phyloP scores from a whole-genome alignment of 2,888 invertebrate species.

The Diarsia dahlii region DNA sequence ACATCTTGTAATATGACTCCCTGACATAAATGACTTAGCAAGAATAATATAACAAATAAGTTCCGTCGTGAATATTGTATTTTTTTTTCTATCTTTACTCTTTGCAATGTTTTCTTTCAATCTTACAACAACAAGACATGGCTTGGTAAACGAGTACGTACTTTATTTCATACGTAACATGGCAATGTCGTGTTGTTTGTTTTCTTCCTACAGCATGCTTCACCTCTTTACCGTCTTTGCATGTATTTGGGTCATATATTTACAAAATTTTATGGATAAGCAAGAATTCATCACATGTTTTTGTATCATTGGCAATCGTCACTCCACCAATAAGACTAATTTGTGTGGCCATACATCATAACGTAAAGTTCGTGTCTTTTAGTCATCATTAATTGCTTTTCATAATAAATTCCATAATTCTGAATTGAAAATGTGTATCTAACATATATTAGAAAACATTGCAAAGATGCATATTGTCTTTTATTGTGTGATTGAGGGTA shows the following conservation, averaged over 20 bases:
- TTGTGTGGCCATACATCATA: constrained; percentile 85
- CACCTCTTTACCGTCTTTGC: constrained; percentile 73
- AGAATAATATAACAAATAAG: constrained; percentile 44
- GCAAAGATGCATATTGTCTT: constrained; percentile 80
- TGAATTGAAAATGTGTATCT: constrained; percentile 50
- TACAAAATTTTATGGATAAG: constrained; percentile 70
- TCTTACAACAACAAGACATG: constrained; percentile 75
- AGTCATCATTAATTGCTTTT: constrained; percentile 62
- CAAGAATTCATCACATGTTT: constrained; percentile 74
- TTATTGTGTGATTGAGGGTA: constrained; percentile 47
- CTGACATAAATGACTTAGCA: constrained; percentile 15
- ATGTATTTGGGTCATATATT: constrained; percentile 73
- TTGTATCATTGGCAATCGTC: constrained; percentile 72
- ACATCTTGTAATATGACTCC: constrained; percentile 29
- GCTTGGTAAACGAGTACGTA: constrained; percentile 71
- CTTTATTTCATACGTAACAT: constrained; percentile 55
- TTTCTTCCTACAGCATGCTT: constrained; percentile 79
- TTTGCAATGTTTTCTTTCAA: constrained; percentile 90
- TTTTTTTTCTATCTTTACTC: constrained; percentile 78
- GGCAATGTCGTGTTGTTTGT: constrained; percentile 77
- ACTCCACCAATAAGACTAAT: constrained; percentile 82
- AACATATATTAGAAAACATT: constrained; percentile 83
- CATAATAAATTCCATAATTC: constrained; percentile 63
- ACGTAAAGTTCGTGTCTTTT: constrained; percentile 44
- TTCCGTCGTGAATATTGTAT: constrained; percentile 69